These are phyloP conservation scores for Tiliacea aurago DNA, from an alignment of 2,888 invertebrate species.

Conservation along the genomic window DNA sequence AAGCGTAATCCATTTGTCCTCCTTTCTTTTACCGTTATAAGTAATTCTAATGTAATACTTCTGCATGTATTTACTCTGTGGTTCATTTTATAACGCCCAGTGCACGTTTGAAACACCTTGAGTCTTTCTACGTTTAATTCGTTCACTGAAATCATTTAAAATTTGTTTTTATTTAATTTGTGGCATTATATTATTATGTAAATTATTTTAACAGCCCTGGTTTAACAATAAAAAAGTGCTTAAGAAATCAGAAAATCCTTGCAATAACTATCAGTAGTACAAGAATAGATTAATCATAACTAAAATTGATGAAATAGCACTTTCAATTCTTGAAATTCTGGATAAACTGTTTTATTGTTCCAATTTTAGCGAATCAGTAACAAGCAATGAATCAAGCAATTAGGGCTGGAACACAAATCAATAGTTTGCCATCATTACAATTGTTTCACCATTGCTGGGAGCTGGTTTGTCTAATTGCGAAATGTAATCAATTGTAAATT, in stretches of 20 bases:
- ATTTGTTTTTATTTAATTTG: constrained; percentile 37
- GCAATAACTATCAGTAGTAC: background rate
- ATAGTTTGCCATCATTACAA: constrained; percentile 35
- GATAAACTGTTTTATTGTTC: background rate
- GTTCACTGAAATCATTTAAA: constrained; percentile 41
- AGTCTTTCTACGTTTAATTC: constrained; percentile 57
- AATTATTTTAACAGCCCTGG: no score
- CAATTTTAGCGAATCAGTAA: background rate
- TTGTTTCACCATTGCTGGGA: constrained; percentile 15
- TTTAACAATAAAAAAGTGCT: background rate
- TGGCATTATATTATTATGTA: no score
- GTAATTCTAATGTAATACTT: constrained; percentile 2
- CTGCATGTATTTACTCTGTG: constrained; percentile 8
- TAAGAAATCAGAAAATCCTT: background rate
- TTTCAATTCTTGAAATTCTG: background rate
- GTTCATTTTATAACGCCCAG: constrained; percentile 41
- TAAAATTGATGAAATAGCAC: background rate
- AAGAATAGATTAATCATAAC: background rate
- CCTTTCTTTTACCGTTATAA: background rate
- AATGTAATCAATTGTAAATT: constrained; percentile 69
- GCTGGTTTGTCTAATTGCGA: constrained; percentile 62
- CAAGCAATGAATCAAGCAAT: constrained; percentile 35
- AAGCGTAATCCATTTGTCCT: background rate
- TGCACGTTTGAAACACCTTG: constrained; percentile 44
- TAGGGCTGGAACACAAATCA: constrained; percentile 20